phyloP scores from a whole-genome alignment of 2,888 invertebrate genomes.

The Cylindroiulus punctatus region DNA sequence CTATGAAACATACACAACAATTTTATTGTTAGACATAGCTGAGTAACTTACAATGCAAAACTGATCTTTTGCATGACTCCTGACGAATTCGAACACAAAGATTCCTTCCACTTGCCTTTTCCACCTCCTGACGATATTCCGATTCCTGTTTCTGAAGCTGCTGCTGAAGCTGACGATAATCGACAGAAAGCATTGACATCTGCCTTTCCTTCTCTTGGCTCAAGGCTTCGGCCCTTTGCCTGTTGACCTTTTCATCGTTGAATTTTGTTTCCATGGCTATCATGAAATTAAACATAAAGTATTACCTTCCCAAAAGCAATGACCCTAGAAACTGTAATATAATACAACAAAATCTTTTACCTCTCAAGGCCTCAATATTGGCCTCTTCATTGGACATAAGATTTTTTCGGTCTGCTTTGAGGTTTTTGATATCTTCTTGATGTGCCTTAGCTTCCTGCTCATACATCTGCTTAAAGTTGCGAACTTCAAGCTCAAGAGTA shows the following conservation, averaged over 20 bases:
- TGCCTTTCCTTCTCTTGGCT: constrained; percentile 90
- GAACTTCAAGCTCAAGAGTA: constrained; percentile 65
- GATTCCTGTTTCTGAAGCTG: constrained; percentile 85
- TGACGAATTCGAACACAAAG: not conserved
- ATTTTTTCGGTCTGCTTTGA: constrained; percentile 65
- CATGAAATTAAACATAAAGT: constrained; percentile 58
- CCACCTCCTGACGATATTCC: constrained; percentile 88
- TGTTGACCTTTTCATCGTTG: constrained; percentile 86
- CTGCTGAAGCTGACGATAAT: constrained; percentile 93
- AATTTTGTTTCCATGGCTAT: constrained; percentile 89
- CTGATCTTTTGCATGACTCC: not conserved
- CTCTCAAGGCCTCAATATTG: constrained; percentile 90
- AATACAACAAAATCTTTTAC: constrained; percentile 66
- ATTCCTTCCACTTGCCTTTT: constrained; percentile 73
- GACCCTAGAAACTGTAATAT: not conserved
- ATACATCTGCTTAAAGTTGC: constrained; percentile 63
- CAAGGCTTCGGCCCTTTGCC: constrained; percentile 82
- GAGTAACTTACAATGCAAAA: constrained; percentile 48
- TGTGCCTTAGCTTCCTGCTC: constrained; percentile 69
- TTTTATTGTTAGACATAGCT: constrained; percentile 33
- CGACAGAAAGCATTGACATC: constrained; percentile 93
- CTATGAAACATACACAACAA: constrained; percentile 64
- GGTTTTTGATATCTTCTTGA: constrained; percentile 72
- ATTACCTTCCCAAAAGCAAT: not conserved
- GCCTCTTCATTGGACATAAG: constrained; percentile 74